Evolutionary conservation across 1,140 invertebrate species (phyloP).

Genomic region (Drosophila virilis): DNA sequence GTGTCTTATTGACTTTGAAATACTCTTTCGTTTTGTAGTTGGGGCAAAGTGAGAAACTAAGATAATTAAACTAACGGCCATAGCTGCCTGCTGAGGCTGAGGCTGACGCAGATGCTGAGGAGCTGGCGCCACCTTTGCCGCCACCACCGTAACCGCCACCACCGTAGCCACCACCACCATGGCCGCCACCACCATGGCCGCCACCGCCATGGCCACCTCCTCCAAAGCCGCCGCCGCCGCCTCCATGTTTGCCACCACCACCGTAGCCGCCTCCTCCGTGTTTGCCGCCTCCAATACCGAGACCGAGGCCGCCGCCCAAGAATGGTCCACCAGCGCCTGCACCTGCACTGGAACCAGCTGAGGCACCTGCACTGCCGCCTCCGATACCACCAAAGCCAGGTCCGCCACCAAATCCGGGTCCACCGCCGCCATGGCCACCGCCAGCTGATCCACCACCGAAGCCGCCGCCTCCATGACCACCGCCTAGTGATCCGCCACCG

Average conservation of each 20-base stretch:
- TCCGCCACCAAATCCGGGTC: constrained; percentile 22
- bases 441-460: constrained; percentile 13
- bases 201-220: constrained; percentile 38
- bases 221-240: constrained; percentile 28
- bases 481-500: constrained; percentile 11
- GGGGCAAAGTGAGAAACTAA: constrained; percentile 5
- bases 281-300: constrained; percentile 7
- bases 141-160: constrained; percentile 54
- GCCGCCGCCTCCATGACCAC: constrained; percentile 22
- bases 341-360: background rate
- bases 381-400: constrained; percentile 11
- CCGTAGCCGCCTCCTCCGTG: constrained; percentile 23
- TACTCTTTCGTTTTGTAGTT: constrained; percentile 46
- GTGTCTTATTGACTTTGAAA: constrained; percentile 29
- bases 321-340: constrained; percentile 10
- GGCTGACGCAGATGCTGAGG: constrained; percentile 27
- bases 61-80: constrained; percentile 29
- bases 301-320: too few species aligned
- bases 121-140: constrained; percentile 11
- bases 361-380: constrained; percentile 27
- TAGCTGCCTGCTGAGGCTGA: constrained; percentile 19
- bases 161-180: constrained; percentile 19
- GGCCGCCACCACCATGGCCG: constrained; percentile 22
- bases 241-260: constrained; percentile 19
- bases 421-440: constrained; percentile 31